A percentile compares a stretch with the other conserved stretches of the same genome.
Conservation (phyloP, 1,140 invertebrate species). For the Drosophila ironensis region DNA sequence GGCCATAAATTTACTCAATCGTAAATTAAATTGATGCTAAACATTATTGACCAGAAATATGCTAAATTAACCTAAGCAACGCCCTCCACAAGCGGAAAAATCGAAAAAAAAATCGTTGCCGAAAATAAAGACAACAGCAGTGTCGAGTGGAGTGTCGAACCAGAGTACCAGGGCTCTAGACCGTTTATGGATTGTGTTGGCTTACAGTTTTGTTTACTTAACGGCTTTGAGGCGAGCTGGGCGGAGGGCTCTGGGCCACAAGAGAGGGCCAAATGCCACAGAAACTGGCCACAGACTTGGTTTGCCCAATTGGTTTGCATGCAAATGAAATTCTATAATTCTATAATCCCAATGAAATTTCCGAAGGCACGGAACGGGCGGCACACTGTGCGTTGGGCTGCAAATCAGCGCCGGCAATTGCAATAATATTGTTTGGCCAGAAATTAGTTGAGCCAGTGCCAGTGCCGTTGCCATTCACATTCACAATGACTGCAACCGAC, state of each 20-base stretch:
- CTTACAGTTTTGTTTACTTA: constrained; percentile 53
- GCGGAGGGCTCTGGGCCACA: background rate
- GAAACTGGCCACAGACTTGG: constrained; percentile 24
- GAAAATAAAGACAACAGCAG: constrained; percentile 28
- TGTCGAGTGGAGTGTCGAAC: too few relatives aligned
- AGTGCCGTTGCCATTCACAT: constrained; percentile 66
- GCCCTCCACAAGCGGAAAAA: constrained; percentile 50
- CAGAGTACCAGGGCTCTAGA: constrained; percentile 27
- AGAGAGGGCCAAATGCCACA: constrained; percentile 23
- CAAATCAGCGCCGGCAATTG: constrained; percentile 50
- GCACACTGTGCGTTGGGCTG: constrained; percentile 20
- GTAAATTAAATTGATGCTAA: constrained; percentile 72
- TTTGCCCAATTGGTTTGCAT: constrained; percentile 43
- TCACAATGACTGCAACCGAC: constrained; percentile 58
- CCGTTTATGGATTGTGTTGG: constrained; percentile 55
- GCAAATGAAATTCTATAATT: constrained; percentile 59
- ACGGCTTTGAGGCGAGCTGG: constrained; percentile 5
- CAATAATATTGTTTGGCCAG: constrained; percentile 48
- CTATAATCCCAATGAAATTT: constrained; percentile 42
- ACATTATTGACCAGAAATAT: constrained; percentile 64
- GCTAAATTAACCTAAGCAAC: constrained; percentile 56
- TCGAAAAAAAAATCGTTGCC: too few relatives aligned
- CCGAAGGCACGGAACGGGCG: constrained; percentile 33
- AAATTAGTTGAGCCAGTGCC: constrained; percentile 33
- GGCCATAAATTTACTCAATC: constrained; percentile 74